Base-by-base conservation (phyloP, 2,113 vertebrate genomes). In the Himantopus leucocephalus region DNA sequence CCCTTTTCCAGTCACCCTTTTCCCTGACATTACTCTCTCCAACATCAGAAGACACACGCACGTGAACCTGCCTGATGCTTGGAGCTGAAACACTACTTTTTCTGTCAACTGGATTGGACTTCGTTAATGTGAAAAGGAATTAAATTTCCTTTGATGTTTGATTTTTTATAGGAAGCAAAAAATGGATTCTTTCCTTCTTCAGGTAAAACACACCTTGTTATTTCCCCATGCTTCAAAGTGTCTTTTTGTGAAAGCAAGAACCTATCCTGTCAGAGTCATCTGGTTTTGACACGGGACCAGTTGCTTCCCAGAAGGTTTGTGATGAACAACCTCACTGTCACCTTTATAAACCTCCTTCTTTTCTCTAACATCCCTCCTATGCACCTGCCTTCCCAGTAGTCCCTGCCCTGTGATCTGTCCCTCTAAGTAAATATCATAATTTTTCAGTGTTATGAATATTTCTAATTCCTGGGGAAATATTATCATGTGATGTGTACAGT, bases 11-110 rank as follows among this genome's bases (percentile, higher is more conserved):
- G 27, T 62, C 60, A 47, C 2, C 5, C 30, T 67, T 66, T 26
- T 27, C 17, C 27, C 37, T 39, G 35, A n/a, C 3, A 1, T 68
- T 34, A 47, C 5, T 60, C 17, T 64, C 37, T n/a, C 50, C 59
- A 17, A 45, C 32, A 58, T 12, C 37, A 30, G n/a, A 77, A 76
- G 0, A 1, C 23, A 59, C 16, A n/a, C 0, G 1, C 1, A 0
- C 5, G 1, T 37, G 29, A 32, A 34, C 9, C 21, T 67, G 15
- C 8, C 14, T 2, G 2, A 29, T 15, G 6, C 23, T 7, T 56
- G 15, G 9, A 76, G 8, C 10, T 55, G 34, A 83, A 86, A 55
- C 2, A 37, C 5, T 72, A 37, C 5, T 72, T 55, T 8, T 45
- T 48, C 52, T 56, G 5, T 59, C 47, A 71, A 4, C 26, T 52